Evolutionary conservation across 2,113 vertebrate species (phyloP).

Genomic region (Orycteropus afer): DNA sequence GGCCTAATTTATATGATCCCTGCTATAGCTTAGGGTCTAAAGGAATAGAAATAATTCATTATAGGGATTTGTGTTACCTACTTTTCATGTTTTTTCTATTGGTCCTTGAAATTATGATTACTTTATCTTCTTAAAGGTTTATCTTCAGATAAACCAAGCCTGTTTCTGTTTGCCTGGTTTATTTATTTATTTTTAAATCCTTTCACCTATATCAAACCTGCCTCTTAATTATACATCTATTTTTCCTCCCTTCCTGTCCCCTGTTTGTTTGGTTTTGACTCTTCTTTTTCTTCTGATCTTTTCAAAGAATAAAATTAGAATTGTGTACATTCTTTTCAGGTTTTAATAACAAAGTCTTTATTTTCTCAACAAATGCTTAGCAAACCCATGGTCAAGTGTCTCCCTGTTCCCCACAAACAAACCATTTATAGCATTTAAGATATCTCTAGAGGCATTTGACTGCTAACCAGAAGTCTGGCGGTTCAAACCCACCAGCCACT

Average conservation of each 20-base stretch:
- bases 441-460: background rate
- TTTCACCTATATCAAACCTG: too few relatives aligned
- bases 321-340: background rate
- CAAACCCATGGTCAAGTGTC: background rate
- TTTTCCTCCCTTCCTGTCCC: too few relatives aligned
- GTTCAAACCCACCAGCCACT: too few relatives aligned
- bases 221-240: too few relatives aligned
- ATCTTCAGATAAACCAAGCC: background rate
- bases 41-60: constrained; percentile 42
- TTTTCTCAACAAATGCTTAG: background rate
- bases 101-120: background rate
- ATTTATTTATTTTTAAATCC: too few relatives aligned
- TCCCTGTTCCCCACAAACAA: background rate
- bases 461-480: too few relatives aligned
- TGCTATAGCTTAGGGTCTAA: background rate
- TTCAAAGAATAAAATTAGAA: background rate
- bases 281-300: background rate
- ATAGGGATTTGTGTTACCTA: background rate
- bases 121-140: background rate
- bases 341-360: background rate
- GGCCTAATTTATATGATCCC: background rate
- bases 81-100: constrained; percentile 4
- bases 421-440: background rate
- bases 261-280: background rate
- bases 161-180: background rate